Evolutionary conservation across 2,888 invertebrate species (phyloP), one percentile per base, ranked within the genome.

Genomic region (Hyppa rectilinea): DNA sequence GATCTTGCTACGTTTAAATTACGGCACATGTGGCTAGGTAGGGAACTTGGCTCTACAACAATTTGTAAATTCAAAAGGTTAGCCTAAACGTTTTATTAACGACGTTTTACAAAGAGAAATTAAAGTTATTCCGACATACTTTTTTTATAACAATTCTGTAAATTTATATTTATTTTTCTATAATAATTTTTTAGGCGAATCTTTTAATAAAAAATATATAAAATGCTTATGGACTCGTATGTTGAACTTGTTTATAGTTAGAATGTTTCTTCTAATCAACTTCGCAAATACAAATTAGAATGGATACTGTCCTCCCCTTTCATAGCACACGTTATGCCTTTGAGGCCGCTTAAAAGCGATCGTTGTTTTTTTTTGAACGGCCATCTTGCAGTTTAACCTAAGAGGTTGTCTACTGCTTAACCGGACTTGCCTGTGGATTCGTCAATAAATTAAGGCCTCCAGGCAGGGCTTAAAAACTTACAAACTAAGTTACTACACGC

Each of bases 161-260:
- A 26, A n/a, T 56, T 56, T n/a, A 7, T 47, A 2, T 52, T 9
- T 59, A 0, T 45, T 40, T 53, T 31, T 50, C 50, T 65, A 47
- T 56, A 49, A 52, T n/a, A n/a, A n/a, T n/a, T n/a, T 64, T 45
- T 53, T 5, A 55, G 49, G 52, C 64, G 7, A 67, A 23, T 59
- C 1, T 56, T 67, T 76, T 69, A 47, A 40, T 58, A 80, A 72
- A 80, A 77, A 70, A 75, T 65, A 68, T 70, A 72, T 60, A 78
- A 79, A 79, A 67, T 65, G 45, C 72, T 58, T 69, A 64, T 77
- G 45, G 56, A 74, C 72, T 71, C 68, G 53, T 72, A 29, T 56
- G 55, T 61, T n/a, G 2, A 68, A 43, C 59, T 56, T 69, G 34
- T 71, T 61, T 68, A 53, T 53, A n/a, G n/a, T n/a, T n/a, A 38